Base-by-base conservation (phyloP, 2,113 vertebrate genomes). In the Poecile atricapillus region DNA sequence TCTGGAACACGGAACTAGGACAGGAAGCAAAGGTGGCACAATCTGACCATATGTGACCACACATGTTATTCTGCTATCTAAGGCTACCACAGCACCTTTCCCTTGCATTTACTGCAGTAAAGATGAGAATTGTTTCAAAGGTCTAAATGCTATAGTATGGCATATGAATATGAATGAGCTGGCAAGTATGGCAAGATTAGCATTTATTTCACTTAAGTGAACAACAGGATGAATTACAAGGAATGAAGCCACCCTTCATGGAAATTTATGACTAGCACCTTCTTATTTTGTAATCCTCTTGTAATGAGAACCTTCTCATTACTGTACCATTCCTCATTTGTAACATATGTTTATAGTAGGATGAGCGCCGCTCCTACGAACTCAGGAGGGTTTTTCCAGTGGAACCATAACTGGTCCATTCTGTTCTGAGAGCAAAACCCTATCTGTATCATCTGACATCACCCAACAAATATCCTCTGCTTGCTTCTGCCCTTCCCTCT, bases 151-250 rank as follows among this genome's bases (percentile, higher is more conserved):
- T 90, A 88, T 63, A 81, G 65, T 18, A 63, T 87, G 75, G 83
- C 64, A 69, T 60, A 90, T 89, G 93, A 93, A 93, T 93, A 93
- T 76, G 88, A 96, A 97, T 90, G 83, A 94, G 79, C 74, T 84
- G 88, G 91, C 60, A 93, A 83, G 83, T 90, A 94, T 87, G 74
- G 86, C 0, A 0, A 97, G 91, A 96, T 92, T 93, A 95, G 83
- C 76, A 89, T 95, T 96, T 94, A 96, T 93, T 97, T 94, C 92
- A 95, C 92, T 87, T 59, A 97, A 92, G 58, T 96, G 94, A 97
- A 95, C 93, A 96, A 97, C 95, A 90, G 76, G 90, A 94, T 79
- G 90, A 95, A 94, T 90, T 96, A 92, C 64, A 93, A 95, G 87
- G 94, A 95, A 95, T 33, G 77, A 96, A 83, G 86, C 83, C 85